phyloP scores from a whole-genome alignment of 2,113 vertebrate genomes.

The Poeciliopsis prolifica region DNA sequence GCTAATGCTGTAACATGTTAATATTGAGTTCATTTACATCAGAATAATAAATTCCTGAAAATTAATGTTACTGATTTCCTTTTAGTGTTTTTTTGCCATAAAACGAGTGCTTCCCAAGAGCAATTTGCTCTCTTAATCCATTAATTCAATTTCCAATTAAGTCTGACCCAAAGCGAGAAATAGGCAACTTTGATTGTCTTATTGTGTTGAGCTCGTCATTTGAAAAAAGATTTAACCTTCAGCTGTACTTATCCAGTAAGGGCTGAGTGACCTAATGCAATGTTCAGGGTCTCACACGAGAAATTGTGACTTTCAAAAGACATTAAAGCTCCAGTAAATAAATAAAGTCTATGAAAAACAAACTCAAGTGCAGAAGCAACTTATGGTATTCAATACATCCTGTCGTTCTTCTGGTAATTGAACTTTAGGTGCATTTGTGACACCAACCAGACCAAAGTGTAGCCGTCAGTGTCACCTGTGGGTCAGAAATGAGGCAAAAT shows the following conservation, averaged over 20 bases:
- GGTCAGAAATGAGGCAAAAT: no score
- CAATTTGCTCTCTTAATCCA: conserved; percentile 16
- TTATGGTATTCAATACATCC: background rate
- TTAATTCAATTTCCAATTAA: conserved; percentile 13
- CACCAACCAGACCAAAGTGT: no score
- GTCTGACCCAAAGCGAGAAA: conserved; percentile 3
- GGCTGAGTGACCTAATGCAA: conserved; percentile 4
- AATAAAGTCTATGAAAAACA: background rate
- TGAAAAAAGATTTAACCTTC: conserved; percentile 16
- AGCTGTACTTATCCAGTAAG: background rate
- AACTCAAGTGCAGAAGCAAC: background rate
- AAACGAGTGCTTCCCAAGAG: background rate
- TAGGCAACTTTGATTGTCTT: background rate
- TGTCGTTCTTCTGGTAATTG: background rate
- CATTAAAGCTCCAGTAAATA: background rate
- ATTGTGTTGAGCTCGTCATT: conserved; percentile 12
- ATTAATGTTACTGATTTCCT: background rate
- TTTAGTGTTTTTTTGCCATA: background rate
- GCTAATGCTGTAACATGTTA: conserved; percentile 15
- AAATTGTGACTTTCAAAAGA: background rate
- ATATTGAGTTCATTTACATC: conserved; percentile 20
- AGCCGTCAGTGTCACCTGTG: no score
- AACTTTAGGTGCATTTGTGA: no score
- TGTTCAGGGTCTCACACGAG: background rate
- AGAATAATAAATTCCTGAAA: conserved; percentile 3